phyloP scores from a whole-genome alignment of 2,797 vertebrate genomes.

The Enteromius radiatus region DNA sequence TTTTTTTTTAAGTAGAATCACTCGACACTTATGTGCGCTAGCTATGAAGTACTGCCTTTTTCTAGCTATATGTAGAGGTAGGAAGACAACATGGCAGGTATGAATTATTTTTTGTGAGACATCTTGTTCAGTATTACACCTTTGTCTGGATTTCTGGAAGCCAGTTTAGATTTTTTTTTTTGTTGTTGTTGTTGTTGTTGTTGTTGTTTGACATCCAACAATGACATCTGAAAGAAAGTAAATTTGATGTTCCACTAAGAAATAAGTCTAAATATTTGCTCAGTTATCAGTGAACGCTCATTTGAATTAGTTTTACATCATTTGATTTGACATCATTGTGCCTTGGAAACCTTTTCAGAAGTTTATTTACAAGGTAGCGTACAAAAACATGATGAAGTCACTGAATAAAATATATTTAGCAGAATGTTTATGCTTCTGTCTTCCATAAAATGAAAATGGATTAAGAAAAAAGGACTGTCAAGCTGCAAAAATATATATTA shows the following conservation, averaged over 20 bases:
- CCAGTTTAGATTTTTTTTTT: background rate
- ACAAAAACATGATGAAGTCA: background rate
- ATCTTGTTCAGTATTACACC: background rate
- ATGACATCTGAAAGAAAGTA: background rate
- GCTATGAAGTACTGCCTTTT: background rate
- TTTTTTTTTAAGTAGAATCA: background rate
- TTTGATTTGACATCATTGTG: background rate
- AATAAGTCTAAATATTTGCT: constrained; percentile 7
- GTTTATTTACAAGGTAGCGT: background rate
- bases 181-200: no score
- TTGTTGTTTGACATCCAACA: background rate
- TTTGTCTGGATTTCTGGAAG: background rate
- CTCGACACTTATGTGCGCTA: constrained; percentile 20
- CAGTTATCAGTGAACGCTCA: background rate
- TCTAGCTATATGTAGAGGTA: background rate
- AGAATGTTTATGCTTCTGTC: background rate
- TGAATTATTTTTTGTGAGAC: background rate
- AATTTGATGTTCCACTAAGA: background rate
- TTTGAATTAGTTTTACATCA: background rate
- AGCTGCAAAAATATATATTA: background rate
- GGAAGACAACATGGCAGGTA: background rate
- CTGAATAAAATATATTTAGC: background rate
- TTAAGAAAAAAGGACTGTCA: background rate
- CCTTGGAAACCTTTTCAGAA: background rate
- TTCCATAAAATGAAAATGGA: background rate